These are phyloP conservation scores for Poeciliopsis turrubarensis DNA, from an alignment of 2,113 vertebrate species.

Conservation along the genomic window DNA sequence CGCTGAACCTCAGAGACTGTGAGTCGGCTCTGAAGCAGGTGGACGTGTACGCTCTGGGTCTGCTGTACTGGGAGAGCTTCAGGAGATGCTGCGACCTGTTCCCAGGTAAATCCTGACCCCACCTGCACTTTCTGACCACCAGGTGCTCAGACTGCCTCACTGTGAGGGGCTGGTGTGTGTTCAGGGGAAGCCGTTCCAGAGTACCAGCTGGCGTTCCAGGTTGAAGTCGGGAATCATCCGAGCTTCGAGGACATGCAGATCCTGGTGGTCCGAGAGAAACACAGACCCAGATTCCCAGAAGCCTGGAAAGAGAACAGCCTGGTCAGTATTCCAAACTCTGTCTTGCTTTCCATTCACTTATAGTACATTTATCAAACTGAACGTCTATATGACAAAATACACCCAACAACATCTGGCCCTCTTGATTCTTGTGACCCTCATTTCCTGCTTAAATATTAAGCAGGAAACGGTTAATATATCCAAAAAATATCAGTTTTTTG, in stretches of 20 bases:
- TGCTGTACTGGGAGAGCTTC: constrained; percentile 97
- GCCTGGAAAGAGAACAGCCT: constrained; percentile 95
- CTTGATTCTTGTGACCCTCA: too few relatives aligned
- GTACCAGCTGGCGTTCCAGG: constrained; percentile 72
- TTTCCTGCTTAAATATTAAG: too few relatives aligned
- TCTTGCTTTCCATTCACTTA: not conserved
- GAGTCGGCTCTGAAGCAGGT: constrained; percentile 97
- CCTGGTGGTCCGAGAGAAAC: constrained; percentile 91
- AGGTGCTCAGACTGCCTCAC: not conserved
- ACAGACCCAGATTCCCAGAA: constrained; percentile 92
- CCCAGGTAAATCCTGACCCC: constrained; percentile 81
- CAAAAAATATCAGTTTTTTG: too few relatives aligned
- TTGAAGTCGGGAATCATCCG: constrained; percentile 84
- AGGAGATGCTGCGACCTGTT: constrained; percentile 95
- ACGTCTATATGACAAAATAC: too few relatives aligned
- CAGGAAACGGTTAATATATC: too few relatives aligned
- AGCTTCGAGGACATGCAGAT: constrained; percentile 97
- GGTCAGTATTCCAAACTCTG: constrained; percentile 58
- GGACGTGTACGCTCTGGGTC: constrained; percentile 92
- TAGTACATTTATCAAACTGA: too few relatives aligned
- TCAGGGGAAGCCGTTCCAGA: constrained; percentile 60
- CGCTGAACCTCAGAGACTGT: constrained; percentile 93
- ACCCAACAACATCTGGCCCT: too few relatives aligned
- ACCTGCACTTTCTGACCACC: not conserved
- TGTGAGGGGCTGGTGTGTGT: constrained; percentile 6